Percentiles rank a stretch among this genome's conserved stretches.
phyloP scores from a whole-genome alignment of 35 echinoderm and acorn worm species.

The Antedon bifida region DNA sequence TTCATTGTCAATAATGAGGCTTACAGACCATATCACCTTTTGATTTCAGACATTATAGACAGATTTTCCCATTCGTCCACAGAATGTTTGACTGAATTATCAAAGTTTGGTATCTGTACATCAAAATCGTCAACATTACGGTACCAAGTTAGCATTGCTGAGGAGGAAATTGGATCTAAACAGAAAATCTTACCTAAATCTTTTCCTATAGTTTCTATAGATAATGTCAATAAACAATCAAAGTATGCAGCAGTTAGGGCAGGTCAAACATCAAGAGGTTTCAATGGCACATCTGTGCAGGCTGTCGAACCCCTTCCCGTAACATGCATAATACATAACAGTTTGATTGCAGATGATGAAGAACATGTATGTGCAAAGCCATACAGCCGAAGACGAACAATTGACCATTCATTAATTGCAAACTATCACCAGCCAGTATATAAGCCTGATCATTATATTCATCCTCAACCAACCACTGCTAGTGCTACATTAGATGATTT shows the following conservation, averaged over 20 bases:
- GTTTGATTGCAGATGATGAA: no score
- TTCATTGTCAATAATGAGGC: constrained; percentile 7
- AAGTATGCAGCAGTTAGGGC: constrained; percentile 10
- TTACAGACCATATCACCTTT: constrained; percentile 10
- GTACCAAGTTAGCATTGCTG: neutral
- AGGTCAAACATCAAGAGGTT: constrained; percentile 12
- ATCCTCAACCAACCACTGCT: no score
- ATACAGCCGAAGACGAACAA: no score
- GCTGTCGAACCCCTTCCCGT: no score
- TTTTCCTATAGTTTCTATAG: constrained; percentile 19
- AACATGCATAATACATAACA: no score
- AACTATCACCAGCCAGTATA: no score
- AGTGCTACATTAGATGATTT: no score
- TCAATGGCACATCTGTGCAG: constrained; percentile 44
- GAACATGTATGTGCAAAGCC: no score
- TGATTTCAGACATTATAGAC: constrained; percentile 20
- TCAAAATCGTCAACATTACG: constrained; percentile 16
- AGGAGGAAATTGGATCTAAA: constrained; percentile 14
- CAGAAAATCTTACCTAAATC: neutral
- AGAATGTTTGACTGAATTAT: constrained; percentile 4
- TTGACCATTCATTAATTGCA: no score
- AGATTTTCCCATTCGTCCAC: constrained; percentile 20
- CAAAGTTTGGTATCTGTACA: constrained; percentile 13
- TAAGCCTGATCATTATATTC: no score
- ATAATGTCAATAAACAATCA: constrained; percentile 21